Base-by-base conservation (phyloP, 2,113 vertebrate genomes). In the Gadus chalcogrammus region DNA sequence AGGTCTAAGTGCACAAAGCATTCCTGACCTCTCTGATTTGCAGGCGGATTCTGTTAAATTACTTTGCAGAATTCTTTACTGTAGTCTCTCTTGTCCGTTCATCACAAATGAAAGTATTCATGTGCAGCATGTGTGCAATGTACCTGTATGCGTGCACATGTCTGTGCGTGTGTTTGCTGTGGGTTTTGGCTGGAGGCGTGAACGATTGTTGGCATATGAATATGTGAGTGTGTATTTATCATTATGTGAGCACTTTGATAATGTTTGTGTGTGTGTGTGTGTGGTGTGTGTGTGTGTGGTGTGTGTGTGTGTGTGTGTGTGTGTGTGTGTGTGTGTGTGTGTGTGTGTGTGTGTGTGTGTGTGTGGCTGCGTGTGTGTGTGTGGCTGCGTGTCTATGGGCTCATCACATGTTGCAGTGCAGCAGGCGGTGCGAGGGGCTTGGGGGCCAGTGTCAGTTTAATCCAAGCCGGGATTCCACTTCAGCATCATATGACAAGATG, bases 401-500 rank as follows among this genome's bases (percentile, higher is more conserved):
- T 58, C 15, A 58, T 17, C 55, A 58, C 55, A 17, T 8, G 28
- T 64, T 48, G 42, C 42, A 12, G 42, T 48, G 42, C 42, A 48
- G 42, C 42, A 48, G 42, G 42, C 42, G 42, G 42, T 48, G 42
- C 42, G 42, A 48, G 42, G 42, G 42, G 42, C 42, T 48, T 48
- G 42, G 65, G 24, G 55, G 24, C 64, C 27, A 48, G 70, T 24
- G 75, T 65, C 13, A 11, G 72, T 48, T 48, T 48, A 12, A 48
- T 48, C 42, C 42, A 48, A 1, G 42, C 5, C 70, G 68, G 68
- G 74, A 48, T 65, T 67, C 31, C 0, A 18, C 66, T 71, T 82
- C 67, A 75, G 72, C 24, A 55, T 76, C 48, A 74, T 75, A 73
- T 82, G 79, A 84, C 79, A 81, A 73, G 72, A 81, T 76, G 76